phyloP scores from a whole-genome alignment of 2,797 vertebrate genomes.

The Graptemys geographica region DNA sequence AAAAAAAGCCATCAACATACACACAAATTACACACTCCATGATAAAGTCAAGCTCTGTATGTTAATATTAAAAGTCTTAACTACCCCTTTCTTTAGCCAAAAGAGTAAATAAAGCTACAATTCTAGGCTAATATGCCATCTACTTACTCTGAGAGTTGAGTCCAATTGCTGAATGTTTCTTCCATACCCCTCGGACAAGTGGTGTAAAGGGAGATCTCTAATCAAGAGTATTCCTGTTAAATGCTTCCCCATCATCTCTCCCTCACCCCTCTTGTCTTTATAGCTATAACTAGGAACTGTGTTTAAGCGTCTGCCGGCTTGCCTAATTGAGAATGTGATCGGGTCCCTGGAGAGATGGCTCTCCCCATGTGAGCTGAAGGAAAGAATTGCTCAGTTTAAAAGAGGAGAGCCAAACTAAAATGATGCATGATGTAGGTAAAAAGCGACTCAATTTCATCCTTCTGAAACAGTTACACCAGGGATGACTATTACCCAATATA shows the following conservation, averaged over 20 bases:
- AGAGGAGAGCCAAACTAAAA: not conserved
- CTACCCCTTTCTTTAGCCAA: not conserved
- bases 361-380: conserved; percentile 42
- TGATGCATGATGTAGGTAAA: not conserved
- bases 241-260: not conserved
- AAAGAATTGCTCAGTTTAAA: conserved; percentile 36
- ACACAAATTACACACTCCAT: not conserved
- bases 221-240: conserved; percentile 31
- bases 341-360: not conserved
- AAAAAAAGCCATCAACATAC: not conserved
- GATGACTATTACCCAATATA: not conserved
- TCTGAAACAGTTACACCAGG: not conserved
- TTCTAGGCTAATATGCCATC: not conserved
- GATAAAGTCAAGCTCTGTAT: not conserved
- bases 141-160: not conserved
- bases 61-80: not conserved
- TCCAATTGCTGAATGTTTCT: not conserved
- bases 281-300: conserved; percentile 27
- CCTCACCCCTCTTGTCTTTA: conserved; percentile 21
- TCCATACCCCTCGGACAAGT: not conserved
- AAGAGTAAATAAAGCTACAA: not conserved
- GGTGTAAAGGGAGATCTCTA: not conserved
- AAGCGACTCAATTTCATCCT: not conserved
- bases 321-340: conserved; percentile 52
- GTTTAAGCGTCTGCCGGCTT: conserved; percentile 31